A percentile compares a stretch with the other conserved stretches of the same genome.
These are phyloP conservation scores for Bombus confusus DNA, from an alignment of 1,140 invertebrate genomes.

Conservation along the genomic window DNA sequence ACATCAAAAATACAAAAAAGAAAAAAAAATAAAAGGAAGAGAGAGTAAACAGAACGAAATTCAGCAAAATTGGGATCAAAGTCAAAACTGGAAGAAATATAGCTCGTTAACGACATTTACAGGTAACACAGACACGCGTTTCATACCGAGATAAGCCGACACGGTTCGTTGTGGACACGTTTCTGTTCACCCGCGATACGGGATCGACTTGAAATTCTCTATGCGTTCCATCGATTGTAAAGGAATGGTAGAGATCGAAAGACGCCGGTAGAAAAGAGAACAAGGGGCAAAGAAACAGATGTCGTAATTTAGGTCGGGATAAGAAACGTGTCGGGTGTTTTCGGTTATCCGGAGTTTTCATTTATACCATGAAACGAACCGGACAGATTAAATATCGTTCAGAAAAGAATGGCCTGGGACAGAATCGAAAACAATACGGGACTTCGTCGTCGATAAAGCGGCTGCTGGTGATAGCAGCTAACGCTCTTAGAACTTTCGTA, in stretches of 20 bases:
- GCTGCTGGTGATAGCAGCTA: background rate
- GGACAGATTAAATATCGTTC: slow-evolving; percentile 50
- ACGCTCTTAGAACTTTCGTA: background rate
- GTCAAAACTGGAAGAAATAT: background rate
- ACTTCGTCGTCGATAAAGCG: background rate
- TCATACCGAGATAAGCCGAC: background rate
- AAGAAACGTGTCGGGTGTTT: slow-evolving; percentile 69
- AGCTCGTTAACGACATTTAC: background rate
- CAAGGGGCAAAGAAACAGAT: slow-evolving; percentile 49
- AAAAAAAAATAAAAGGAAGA: too few species aligned
- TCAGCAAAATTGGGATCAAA: background rate
- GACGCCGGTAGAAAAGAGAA: background rate
- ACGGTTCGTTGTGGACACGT: slow-evolving; percentile 26
- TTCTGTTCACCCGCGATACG: background rate
- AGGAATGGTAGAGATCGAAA: background rate
- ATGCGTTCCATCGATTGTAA: slow-evolving; percentile 52
- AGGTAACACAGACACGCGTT: background rate
- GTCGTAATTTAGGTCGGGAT: slow-evolving; percentile 69
- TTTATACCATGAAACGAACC: slow-evolving; percentile 36
- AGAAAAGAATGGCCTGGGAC: background rate
- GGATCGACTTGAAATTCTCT: slow-evolving; percentile 50
- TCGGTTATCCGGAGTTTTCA: slow-evolving; percentile 58
- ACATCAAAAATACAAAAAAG: too few species aligned
- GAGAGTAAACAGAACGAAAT: too few species aligned
- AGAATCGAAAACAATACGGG: slow-evolving; percentile 17